Percentiles rank a stretch among this genome's conserved stretches.
These are phyloP conservation scores for Ambastaia sidthimunki DNA, from an alignment of 2,797 vertebrate genomes.

Conservation along the genomic window DNA sequence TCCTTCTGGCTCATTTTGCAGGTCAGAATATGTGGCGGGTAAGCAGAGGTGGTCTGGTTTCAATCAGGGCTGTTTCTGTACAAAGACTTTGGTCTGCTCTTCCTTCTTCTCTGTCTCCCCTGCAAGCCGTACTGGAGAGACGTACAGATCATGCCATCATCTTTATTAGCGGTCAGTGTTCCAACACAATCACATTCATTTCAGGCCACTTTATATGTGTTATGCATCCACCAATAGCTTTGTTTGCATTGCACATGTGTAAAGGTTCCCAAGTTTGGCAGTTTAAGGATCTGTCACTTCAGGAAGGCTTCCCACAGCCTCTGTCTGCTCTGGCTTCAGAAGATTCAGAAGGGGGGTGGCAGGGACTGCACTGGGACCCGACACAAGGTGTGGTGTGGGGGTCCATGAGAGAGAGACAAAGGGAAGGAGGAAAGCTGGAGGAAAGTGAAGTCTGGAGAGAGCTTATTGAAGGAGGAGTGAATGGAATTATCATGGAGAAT, in stretches of 20 bases:
- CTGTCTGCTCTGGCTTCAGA: slow-evolving; percentile 49
- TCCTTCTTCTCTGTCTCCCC: slow-evolving; percentile 66
- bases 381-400: slow-evolving; percentile 68
- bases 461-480: slow-evolving; percentile 70
- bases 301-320: slow-evolving; percentile 76
- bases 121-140: slow-evolving; percentile 78
- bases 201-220: no score
- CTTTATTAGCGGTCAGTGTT: slow-evolving; percentile 74
- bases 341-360: slow-evolving; percentile 42
- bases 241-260: neutral
- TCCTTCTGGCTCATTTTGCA: slow-evolving; percentile 49
- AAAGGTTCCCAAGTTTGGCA: slow-evolving; percentile 78
- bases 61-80: slow-evolving; percentile 67
- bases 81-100: slow-evolving; percentile 76
- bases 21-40: slow-evolving; percentile 78
- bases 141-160: slow-evolving; percentile 76
- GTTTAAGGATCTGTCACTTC: slow-evolving; percentile 77
- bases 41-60: slow-evolving; percentile 71
- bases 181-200: slow-evolving; percentile 1
- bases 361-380: slow-evolving; percentile 72
- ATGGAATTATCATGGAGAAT: slow-evolving; percentile 70
- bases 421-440: slow-evolving; percentile 19
- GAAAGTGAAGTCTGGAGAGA: slow-evolving; percentile 68
- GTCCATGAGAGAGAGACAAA: slow-evolving; percentile 30
- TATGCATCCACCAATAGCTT: neutral